phyloP scores from a whole-genome alignment of 2,797 vertebrate genomes.

The Sebastes glaucus region DNA sequence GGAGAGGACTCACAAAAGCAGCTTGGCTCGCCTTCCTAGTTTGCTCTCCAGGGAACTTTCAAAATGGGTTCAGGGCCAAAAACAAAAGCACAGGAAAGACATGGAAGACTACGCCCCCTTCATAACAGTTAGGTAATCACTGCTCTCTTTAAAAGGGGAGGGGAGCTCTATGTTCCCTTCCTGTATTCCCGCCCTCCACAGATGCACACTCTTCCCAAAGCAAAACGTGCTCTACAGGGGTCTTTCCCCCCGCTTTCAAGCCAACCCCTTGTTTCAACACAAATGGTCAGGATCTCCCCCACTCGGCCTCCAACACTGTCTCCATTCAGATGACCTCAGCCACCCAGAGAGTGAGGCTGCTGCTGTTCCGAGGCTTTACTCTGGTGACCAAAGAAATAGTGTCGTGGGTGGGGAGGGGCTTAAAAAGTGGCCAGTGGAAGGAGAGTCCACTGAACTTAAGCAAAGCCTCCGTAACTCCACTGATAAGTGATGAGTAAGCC shows the following conservation, averaged over 20 bases:
- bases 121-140: conserved; percentile 76
- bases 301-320: conserved; percentile 23
- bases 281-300: conserved; percentile 30
- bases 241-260: conserved; percentile 1
- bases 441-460: conserved; percentile 28
- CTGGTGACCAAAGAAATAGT: conserved; percentile 25
- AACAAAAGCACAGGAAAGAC: conserved; percentile 77
- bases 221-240: conserved; percentile 25
- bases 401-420: conserved; percentile 40
- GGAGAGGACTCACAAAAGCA: conserved; percentile 66
- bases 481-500: conserved; percentile 10
- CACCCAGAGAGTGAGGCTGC: conserved; percentile 7
- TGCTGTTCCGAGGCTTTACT: conserved; percentile 13
- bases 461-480: conserved; percentile 23
- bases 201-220: conserved; percentile 37
- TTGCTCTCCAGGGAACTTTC: conserved; percentile 69
- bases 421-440: conserved; percentile 22
- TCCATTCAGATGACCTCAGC: conserved; percentile 29
- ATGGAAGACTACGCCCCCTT: conserved; percentile 71
- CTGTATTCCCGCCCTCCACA: conserved; percentile 53
- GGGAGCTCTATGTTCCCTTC: conserved; percentile 57
- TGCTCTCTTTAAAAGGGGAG: conserved; percentile 64
- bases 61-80: conserved; percentile 72
- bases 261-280: conserved; percentile 27
- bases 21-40: conserved; percentile 64